Evolutionary conservation across 2,888 invertebrate genomes (phyloP), one percentile per base, ranked within the genome.

Genomic region (Diadegma fenestrale): DNA sequence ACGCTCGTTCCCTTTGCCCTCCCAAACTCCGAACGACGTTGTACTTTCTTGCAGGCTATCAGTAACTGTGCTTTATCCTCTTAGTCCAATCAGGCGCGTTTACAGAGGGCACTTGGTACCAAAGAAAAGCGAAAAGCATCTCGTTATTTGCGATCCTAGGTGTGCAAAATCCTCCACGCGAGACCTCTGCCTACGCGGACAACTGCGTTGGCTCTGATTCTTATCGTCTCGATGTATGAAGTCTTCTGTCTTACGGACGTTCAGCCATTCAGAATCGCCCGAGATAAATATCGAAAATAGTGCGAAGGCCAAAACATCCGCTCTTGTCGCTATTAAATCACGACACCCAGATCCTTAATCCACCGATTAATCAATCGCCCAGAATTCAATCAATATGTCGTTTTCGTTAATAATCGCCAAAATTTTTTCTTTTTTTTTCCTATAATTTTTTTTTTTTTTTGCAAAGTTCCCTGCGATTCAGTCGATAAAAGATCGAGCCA

Each of bases 191-290:
- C 58, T 26, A 14, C 58, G 58, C 58, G 58, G 26, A 26, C 26
- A 26, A 58, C 58, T 26, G n/a, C n/a, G 26, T 58, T 58, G 26
- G 5, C 26, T 12, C 6, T 43, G 37, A 41, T 66, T 66, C 43
- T 41, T 66, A 66, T 66, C 66, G 45, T 30, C 5, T 26, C 26
- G 68, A 61, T 58, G 83, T 82, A 75, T 72, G 68, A 71, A 43
- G 41, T 41, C 72, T 72, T 45, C 72, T 79, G 79, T 33, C 83
- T 61, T 81, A 66, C 54, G 71, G 72, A 77, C 76, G 41, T 80
- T 71, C 68, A 19, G 22, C 19, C 71, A 30, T 17, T 61, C 5
- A 19, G 43, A 64, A 68, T 66, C 63, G 14, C 30, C 45, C 66
- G 58, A 30, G 17, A 66, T 61, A 66, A 58, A 54, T 63, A 61